These are phyloP conservation scores for Lontra canadensis DNA, from an alignment of 2,113 vertebrate genomes.

Conservation along the genomic window DNA sequence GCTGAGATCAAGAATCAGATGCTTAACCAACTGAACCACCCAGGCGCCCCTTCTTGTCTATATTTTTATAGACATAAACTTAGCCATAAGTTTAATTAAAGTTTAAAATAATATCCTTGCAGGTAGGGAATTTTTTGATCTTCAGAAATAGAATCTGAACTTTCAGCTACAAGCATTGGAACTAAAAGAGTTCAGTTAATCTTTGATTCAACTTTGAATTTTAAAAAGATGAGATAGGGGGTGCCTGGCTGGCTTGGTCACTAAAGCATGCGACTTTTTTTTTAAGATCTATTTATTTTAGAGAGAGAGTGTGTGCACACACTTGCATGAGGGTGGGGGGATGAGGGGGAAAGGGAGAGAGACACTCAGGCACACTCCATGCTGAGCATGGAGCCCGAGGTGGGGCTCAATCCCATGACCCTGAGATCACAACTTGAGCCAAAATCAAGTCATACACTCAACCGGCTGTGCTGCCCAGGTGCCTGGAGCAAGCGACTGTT, in stretches of 20 bases:
- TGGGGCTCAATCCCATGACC: background rate
- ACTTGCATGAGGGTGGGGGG: background rate
- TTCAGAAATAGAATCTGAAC: conserved; percentile 32
- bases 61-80: no score
- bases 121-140: conserved; percentile 7
- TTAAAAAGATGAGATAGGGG: background rate
- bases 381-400: background rate
- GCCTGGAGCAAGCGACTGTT: background rate
- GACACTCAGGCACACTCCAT: background rate
- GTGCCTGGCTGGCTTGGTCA: background rate
- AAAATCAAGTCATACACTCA: background rate
- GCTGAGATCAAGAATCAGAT: background rate
- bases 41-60: background rate
- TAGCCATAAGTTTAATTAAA: conserved; percentile 48
- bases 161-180: background rate
- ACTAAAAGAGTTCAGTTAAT: conserved; percentile 17
- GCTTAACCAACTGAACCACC: background rate
- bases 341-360: background rate
- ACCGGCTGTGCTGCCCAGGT: background rate
- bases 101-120: conserved; percentile 23
- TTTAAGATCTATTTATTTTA: no score
- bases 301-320: background rate
- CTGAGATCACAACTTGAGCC: background rate
- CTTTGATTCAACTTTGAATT: conserved; percentile 44
- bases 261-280: background rate